phyloP scores from a whole-genome alignment of 2,113 vertebrate genomes.

The Octodon degus region DNA sequence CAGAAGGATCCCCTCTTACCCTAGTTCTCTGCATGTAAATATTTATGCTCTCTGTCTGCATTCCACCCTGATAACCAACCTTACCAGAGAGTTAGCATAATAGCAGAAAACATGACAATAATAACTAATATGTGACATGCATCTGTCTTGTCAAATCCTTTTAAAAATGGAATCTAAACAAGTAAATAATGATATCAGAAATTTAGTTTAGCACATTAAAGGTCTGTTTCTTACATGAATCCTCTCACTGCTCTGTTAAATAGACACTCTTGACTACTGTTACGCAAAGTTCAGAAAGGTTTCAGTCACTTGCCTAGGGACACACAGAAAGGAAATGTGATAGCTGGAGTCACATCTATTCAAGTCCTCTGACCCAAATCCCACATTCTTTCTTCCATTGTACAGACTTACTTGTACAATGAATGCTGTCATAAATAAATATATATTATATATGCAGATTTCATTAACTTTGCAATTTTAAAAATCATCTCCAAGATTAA shows the following conservation, averaged over 20 bases:
- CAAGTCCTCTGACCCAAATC: background rate
- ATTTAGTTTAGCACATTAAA: background rate
- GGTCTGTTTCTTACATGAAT: background rate
- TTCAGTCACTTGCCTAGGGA: background rate
- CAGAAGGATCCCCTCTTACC: background rate
- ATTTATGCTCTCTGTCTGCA: background rate
- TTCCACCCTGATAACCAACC: background rate
- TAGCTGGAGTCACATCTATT: background rate
- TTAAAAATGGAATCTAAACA: background rate
- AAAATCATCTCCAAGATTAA: constrained; percentile 57
- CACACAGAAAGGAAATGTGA: background rate
- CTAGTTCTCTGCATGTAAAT: constrained; percentile 1
- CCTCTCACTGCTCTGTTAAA: background rate
- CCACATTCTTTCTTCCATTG: background rate
- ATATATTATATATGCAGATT: too few relatives aligned
- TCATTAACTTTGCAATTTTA: background rate
- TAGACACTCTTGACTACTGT: background rate
- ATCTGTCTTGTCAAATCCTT: constrained; percentile 18
- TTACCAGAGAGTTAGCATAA: constrained; percentile 13
- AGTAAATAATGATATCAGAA: background rate
- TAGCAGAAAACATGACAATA: constrained; percentile 42
- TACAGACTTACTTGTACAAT: background rate
- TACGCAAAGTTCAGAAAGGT: background rate
- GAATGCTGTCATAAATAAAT: background rate
- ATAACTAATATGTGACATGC: background rate